Evolutionary conservation across 1,140 invertebrate species (phyloP).

Genomic region (Aphelinus atriplicis): DNA sequence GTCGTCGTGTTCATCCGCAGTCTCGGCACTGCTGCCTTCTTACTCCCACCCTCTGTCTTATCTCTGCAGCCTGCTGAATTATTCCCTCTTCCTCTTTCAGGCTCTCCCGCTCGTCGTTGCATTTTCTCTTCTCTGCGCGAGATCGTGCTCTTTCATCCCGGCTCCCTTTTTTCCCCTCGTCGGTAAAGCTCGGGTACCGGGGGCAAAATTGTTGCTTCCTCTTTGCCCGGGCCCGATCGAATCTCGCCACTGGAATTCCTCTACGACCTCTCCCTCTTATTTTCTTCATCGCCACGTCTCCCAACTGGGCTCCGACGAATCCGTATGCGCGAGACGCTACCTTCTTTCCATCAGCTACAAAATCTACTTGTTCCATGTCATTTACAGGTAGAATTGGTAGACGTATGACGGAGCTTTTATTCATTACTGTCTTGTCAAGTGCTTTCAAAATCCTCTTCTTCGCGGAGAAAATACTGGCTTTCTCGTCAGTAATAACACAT

Average conservation of each 20-base stretch:
- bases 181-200: not conserved
- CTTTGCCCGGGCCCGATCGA: constrained; percentile 1
- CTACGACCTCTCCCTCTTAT: constrained; percentile 6
- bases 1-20: not conserved
- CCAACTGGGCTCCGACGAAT: too few species aligned
- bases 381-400: too few species aligned
- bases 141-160: constrained; percentile 2
- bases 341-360: too few species aligned
- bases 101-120: not conserved
- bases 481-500: too few species aligned
- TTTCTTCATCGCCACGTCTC: not conserved
- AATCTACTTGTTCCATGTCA: too few species aligned
- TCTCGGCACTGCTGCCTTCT: not conserved
- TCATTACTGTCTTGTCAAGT: too few species aligned
- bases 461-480: too few species aligned
- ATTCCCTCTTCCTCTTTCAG: constrained; percentile 24
- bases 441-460: too few species aligned
- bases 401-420: too few species aligned
- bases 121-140: not conserved
- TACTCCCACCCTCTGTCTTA: not conserved
- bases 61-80: constrained; percentile 18
- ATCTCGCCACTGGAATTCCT: constrained; percentile 25
- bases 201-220: constrained; percentile 23
- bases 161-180: not conserved
- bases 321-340: too few species aligned